Percentiles rank a stretch among this genome's conserved stretches.
phyloP scores from a whole-genome alignment of 2,888 invertebrate species.

The Helleia helle region DNA sequence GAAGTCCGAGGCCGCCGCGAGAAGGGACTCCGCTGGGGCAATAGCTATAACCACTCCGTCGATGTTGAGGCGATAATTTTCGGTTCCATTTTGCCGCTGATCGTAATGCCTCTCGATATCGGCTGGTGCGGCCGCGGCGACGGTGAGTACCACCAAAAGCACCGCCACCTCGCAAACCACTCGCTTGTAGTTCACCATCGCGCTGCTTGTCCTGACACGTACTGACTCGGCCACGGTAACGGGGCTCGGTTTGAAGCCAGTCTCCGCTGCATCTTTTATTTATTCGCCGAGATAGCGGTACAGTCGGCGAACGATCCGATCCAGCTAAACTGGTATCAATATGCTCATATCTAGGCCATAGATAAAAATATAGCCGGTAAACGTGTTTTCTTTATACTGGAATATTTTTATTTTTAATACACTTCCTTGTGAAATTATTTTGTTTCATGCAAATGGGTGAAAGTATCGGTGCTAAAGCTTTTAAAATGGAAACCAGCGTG shows the following conservation, averaged over 20 bases:
- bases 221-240: slow-evolving; percentile 46
- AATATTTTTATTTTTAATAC: too few relatives aligned
- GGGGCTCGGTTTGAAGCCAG: slow-evolving; percentile 54
- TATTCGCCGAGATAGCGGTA: slow-evolving; percentile 70
- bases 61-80: slow-evolving; percentile 81
- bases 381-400: slow-evolving; percentile 5
- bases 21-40: slow-evolving; percentile 75
- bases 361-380: slow-evolving; percentile 8
- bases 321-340: slow-evolving; percentile 57
- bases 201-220: slow-evolving; percentile 38
- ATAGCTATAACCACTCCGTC: slow-evolving; percentile 79
- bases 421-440: too few relatives aligned
- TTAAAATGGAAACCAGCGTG: slow-evolving; percentile 4
- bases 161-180: slow-evolving; percentile 51
- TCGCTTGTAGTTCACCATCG: slow-evolving; percentile 69
- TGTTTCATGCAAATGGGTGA: slow-evolving; percentile 9
- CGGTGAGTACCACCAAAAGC: slow-evolving; percentile 27
- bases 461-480: slow-evolving; percentile 2
- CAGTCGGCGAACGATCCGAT: slow-evolving; percentile 36
- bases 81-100: slow-evolving; percentile 85
- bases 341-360: slow-evolving; percentile 27
- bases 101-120: slow-evolving; percentile 58
- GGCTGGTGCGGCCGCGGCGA: slow-evolving; percentile 34
- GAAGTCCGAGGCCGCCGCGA: slow-evolving; percentile 69
- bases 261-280: slow-evolving; percentile 68